Evolutionary conservation across 2,888 invertebrate species (phyloP).

Genomic region (Eustalomyia histrio): DNA sequence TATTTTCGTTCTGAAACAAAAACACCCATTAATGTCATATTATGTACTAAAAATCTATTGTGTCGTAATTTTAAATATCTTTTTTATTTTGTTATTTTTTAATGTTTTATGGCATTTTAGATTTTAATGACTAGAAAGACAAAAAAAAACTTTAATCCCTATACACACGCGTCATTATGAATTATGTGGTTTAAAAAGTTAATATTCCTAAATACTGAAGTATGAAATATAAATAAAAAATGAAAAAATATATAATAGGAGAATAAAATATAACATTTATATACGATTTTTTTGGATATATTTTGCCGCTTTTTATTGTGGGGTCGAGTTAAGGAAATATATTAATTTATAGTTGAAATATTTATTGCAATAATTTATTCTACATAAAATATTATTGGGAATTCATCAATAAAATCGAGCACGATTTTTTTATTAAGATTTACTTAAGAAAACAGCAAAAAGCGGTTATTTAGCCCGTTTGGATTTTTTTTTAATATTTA

Average conservation of each 20-base stretch:
- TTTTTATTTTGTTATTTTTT: constrained; percentile 12
- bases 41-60: constrained; percentile 29
- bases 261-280: background rate
- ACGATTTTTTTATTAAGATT: no score
- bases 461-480: no score
- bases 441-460: no score
- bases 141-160: constrained; percentile 34
- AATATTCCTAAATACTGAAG: constrained; percentile 28
- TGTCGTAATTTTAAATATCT: constrained; percentile 22
- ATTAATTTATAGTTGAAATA: no score
- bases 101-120: constrained; percentile 36
- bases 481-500: no score
- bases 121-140: constrained; percentile 10
- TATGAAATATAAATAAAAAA: constrained; percentile 24
- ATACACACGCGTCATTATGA: constrained; percentile 45
- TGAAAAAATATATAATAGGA: constrained; percentile 4
- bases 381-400: no score
- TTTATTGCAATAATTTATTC: no score
- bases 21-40: constrained; percentile 41
- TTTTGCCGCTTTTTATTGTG: no score
- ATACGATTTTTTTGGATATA: background rate
- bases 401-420: no score
- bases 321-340: no score
- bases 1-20: constrained; percentile 21
- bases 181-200: constrained; percentile 43